These are phyloP conservation scores for Tubulanus polymorphus DNA, from an alignment of 2,888 invertebrate species.

Conservation along the genomic window DNA sequence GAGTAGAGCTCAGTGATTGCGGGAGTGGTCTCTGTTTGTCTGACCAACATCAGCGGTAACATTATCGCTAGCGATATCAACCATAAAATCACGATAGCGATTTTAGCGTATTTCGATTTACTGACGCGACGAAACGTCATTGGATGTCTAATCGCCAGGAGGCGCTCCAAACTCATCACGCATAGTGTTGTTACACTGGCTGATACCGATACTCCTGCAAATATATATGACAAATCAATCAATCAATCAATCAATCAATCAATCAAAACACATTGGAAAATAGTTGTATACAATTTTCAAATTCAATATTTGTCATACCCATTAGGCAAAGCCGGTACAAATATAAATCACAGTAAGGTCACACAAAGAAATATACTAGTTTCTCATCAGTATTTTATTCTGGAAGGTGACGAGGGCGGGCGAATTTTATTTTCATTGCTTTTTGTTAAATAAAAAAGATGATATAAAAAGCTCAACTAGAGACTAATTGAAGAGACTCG, in stretches of 20 bases:
- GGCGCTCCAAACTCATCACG: constrained; percentile 71
- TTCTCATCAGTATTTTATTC: no score
- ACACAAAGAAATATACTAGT: no score
- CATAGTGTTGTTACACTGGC: constrained; percentile 77
- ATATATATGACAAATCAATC: constrained; percentile 28
- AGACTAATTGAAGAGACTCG: no score
- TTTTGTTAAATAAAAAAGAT: no score
- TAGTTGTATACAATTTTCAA: no score
- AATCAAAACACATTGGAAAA: not conserved
- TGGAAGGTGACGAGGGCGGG: no score
- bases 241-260: not conserved
- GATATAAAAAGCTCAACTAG: no score
- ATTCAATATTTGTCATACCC: no score
- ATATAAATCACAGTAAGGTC: no score
- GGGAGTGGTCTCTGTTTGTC: constrained; percentile 45
- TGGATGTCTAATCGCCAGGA: constrained; percentile 67
- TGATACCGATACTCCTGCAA: constrained; percentile 61
- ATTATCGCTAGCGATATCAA: constrained; percentile 65
- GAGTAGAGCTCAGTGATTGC: constrained; percentile 26
- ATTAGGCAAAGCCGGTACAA: no score
- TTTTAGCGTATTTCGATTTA: constrained; percentile 64
- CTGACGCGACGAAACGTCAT: constrained; percentile 69
- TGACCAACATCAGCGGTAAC: constrained; percentile 62
- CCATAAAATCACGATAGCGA: constrained; percentile 64
- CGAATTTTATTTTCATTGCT: no score